Evolutionary conservation across 1,140 invertebrate genomes (phyloP).

Genomic region (Heterodera carotae): DNA sequence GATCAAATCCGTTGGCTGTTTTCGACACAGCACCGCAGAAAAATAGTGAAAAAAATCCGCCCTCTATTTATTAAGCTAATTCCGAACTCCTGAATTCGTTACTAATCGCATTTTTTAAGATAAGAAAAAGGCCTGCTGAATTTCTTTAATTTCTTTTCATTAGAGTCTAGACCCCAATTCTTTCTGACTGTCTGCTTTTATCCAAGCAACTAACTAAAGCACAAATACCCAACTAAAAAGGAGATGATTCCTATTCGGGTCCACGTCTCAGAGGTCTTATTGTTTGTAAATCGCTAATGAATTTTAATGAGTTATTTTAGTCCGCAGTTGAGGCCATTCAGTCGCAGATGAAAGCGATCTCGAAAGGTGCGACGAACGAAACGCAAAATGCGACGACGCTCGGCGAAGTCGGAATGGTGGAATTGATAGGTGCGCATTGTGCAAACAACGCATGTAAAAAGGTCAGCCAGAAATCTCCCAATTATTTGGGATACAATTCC

Average conservation of each 20-base stretch:
- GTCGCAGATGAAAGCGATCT: too few relatives aligned
- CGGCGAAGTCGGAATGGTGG: constrained; percentile 68
- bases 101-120: too few relatives aligned
- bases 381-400: background rate
- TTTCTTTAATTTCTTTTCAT: too few relatives aligned
- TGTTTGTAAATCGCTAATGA: background rate
- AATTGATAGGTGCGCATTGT: constrained; percentile 83
- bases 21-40: too few relatives aligned
- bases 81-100: too few relatives aligned
- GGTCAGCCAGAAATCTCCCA: constrained; percentile 65
- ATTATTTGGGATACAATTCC: constrained; percentile 80
- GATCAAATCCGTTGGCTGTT: too few relatives aligned
- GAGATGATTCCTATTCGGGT: background rate
- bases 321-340: constrained; percentile 54
- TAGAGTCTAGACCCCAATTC: too few relatives aligned
- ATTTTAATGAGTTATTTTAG: constrained; percentile 3
- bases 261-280: constrained; percentile 20
- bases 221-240: constrained; percentile 11
- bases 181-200: too few relatives aligned
- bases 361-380: constrained; percentile 15
- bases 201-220: too few relatives aligned
- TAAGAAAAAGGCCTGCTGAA: too few relatives aligned
- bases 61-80: too few relatives aligned
- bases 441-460: constrained; percentile 82
- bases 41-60: too few relatives aligned